These are phyloP conservation scores for Sicus ferrugineus DNA, from an alignment of 2,888 invertebrate genomes.

Conservation along the genomic window DNA sequence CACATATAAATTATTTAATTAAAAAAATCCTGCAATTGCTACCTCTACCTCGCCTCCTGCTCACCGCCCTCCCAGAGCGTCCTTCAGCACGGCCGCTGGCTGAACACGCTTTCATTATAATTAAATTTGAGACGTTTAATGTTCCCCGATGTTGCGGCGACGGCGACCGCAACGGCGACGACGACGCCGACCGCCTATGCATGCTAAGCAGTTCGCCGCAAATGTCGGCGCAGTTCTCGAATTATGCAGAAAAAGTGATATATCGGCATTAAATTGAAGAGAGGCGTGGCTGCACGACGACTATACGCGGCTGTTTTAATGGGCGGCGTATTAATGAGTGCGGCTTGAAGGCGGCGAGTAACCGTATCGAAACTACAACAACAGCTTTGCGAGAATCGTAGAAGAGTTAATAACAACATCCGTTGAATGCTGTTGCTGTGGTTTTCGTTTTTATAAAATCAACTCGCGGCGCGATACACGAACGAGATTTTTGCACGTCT, in stretches of 20 bases:
- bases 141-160: too few species aligned
- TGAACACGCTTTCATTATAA: not conserved
- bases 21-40: not conserved
- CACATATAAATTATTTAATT: constrained; percentile 12
- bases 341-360: not conserved
- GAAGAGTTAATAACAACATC: not conserved
- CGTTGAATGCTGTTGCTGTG: not conserved
- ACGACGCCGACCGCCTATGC: not conserved
- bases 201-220: not conserved
- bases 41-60: not conserved
- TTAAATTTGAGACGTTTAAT: constrained; percentile 10
- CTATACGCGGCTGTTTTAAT: constrained; percentile 4
- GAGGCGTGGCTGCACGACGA: constrained; percentile 13
- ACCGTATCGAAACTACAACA: not conserved
- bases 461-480: not conserved
- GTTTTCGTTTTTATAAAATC: not conserved
- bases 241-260: not conserved
- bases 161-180: not conserved
- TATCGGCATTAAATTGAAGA: not conserved
- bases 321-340: not conserved
- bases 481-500: constrained; percentile 20
- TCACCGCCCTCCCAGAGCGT: not conserved
- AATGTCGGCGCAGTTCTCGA: not conserved
- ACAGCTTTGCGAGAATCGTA: not conserved
- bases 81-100: not conserved